Evolutionary conservation across 1,140 invertebrate species (phyloP), one percentile per base, ranked within the genome.

Genomic region (Bursaphelenchus mucronatus): DNA sequence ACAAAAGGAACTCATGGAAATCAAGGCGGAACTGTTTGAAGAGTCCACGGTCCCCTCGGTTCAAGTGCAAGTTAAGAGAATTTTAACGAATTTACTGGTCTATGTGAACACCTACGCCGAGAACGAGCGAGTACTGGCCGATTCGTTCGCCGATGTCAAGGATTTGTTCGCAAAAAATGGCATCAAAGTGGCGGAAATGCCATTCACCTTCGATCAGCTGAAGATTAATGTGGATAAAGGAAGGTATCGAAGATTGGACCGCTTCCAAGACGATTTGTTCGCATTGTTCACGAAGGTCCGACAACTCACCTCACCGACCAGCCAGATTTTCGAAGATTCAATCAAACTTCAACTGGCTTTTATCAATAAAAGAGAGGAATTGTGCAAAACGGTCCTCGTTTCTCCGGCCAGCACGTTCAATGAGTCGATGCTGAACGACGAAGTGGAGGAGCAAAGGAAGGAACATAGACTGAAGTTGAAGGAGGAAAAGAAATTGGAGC

Each of bases 261-360:
- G 88, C 53, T 97, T 97, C 82, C 95, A 98, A 84, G 91, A 94
- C 77, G 94, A 97, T 80, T 87, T 97, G 73, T 97, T 98, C 81
- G 87, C 89, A 8, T 91, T 94, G 71, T 88, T 97, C 81, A 91
- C 95, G 76, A 85, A 90, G 76, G 92, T 92, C 0, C 86, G 94
- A 8, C 87, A 87, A 64, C 82, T 93, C 3, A 91, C 91, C 0
- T 86, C 90, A 5, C 90, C 90, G 0, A 92, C 97, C 83, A 95
- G 92, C 0, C 44, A 75, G 82, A 87, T 92, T 10, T 93, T 95
- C 85, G 90, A 96, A 81, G 94, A 97, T 82, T 89, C 92, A 0
- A 87, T 95, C 44, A 92, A 96, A 76, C 84, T 98, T 57, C 94
- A 97, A 80, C 87, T 88, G 0, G 92, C 88, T 82, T 97, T 94